A percentile compares a stretch with the other conserved stretches of the same genome.
Conservation (phyloP, 2,113 vertebrate species). For the Sula dactylatra region DNA sequence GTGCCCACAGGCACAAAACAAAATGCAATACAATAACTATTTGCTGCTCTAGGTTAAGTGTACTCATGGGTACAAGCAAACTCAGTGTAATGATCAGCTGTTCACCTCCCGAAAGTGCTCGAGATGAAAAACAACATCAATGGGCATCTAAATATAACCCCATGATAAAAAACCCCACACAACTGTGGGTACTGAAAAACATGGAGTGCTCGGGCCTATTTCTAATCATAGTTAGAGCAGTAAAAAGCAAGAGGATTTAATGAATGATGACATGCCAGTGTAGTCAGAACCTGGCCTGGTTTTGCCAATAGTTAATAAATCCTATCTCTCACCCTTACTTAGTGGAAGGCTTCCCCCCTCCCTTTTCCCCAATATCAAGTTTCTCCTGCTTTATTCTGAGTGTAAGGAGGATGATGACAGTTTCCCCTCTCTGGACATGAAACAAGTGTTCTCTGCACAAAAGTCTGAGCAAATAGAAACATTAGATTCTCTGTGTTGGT, state of each 20-base stretch:
- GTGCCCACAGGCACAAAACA: slow-evolving; percentile 67
- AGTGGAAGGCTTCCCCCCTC: neutral
- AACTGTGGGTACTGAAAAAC: neutral
- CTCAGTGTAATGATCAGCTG: slow-evolving; percentile 65
- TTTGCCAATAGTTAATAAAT: neutral
- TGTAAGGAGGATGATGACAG: neutral
- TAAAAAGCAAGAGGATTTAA: neutral
- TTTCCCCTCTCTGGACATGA: neutral
- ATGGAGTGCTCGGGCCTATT: neutral
- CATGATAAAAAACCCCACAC: neutral
- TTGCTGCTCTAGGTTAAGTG: slow-evolving; percentile 77
- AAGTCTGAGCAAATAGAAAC: neutral
- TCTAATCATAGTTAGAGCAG: neutral
- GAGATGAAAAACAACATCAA: slow-evolving; percentile 45
- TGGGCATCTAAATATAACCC: slow-evolving; percentile 66
- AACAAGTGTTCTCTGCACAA: neutral
- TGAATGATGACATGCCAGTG: neutral
- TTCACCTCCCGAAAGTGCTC: slow-evolving; percentile 38
- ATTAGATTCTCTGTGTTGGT: neutral
- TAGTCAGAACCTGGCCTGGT: neutral
- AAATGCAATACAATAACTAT: slow-evolving; percentile 69
- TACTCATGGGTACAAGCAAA: slow-evolving; percentile 69
- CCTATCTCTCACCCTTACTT: neutral
- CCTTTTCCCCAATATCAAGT: neutral
- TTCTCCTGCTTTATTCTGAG: neutral